phyloP scores from a whole-genome alignment of 2,113 vertebrate genomes.

The Promerops cafer region DNA sequence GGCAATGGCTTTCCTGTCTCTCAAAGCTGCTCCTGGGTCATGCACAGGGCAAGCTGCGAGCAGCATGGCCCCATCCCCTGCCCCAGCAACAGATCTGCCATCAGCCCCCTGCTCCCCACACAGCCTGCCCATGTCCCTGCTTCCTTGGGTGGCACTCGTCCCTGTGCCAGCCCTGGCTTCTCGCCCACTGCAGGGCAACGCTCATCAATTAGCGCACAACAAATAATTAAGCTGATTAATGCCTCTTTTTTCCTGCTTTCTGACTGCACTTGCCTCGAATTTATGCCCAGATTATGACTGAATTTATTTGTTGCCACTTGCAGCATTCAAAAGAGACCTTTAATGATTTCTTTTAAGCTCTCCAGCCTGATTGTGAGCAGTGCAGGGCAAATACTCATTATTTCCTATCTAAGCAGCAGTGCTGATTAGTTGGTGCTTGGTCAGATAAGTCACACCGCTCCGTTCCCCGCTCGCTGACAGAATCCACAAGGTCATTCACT shows the following conservation, averaged over 20 bases:
- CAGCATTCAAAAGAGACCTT: conserved; percentile 13
- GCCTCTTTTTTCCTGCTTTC: neutral
- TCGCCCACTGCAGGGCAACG: neutral
- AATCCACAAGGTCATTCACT: conserved; percentile 26
- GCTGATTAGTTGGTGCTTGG: conserved; percentile 10
- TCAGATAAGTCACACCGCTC: conserved; percentile 44
- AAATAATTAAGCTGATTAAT: conserved; percentile 42
- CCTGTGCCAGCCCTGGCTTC: neutral
- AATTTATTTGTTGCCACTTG: neutral
- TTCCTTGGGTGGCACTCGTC: neutral
- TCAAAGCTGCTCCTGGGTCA: conserved; percentile 45
- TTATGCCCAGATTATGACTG: conserved; percentile 29
- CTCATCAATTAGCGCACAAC: conserved; percentile 12
- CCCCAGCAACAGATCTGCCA: neutral
- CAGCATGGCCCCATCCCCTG: neutral
- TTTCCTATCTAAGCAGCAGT: conserved; percentile 21
- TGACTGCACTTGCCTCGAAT: neutral
- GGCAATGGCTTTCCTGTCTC: conserved; percentile 27
- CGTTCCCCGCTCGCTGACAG: neutral
- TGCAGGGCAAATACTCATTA: conserved; percentile 36
- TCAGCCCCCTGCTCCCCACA: neutral
- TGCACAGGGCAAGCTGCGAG: neutral
- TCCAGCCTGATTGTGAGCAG: neutral
- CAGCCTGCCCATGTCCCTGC: neutral
- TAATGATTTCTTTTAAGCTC: conserved; percentile 58